Base-by-base conservation (phyloP, 2,113 vertebrate species). In the Halcyon senegalensis region DNA sequence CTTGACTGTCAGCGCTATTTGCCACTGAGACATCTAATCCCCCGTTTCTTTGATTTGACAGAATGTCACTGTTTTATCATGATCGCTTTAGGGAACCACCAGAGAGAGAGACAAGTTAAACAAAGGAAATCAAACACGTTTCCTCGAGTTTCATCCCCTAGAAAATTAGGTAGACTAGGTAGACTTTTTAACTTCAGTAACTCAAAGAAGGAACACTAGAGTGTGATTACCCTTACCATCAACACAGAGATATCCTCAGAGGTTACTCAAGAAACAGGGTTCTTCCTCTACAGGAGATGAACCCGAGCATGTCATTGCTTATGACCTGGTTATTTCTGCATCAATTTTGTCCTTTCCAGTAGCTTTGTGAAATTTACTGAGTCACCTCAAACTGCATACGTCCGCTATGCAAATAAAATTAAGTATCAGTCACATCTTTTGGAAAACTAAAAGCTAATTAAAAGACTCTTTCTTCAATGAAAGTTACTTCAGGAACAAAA, bases 401-500 rank as follows among this genome's bases (percentile, higher is more conserved):
- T 59, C 63, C 37, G 93, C 27, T 81, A 41, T 24, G 10, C 43
- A 78, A 83, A 25, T 27, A 88, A 93, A 79, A 53, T 67, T 43
- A 83, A 96, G 7, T 30, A 48, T 48, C 33, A 56, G 31, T 69
- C 0, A 0, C 23, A 66, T 58, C 20, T 37, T 87, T 77, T 67
- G 44, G 59, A 81, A 95, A 95, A 80, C 31, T 53, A 89, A 83
- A 80, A 95, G 48, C 59, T 95, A 94, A 96, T 96, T 94, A 85
- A 75, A 82, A 93, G 17, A 77, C 20, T 72, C 16, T 69, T 88
- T 78, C 72, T 94, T 75, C 69, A 89, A 89, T 31, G 55, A 80
- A 93, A 94, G 39, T 95, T 94, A 68, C 58, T 93, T 90, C 50
- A 66, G 39, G n/a, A 81, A 90, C 88, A 21, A 84, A 37, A 63